Percentiles rank a stretch among this genome's conserved stretches.
phyloP scores from a whole-genome alignment of 2,888 invertebrate species.

The Lycophotia porphyrea region DNA sequence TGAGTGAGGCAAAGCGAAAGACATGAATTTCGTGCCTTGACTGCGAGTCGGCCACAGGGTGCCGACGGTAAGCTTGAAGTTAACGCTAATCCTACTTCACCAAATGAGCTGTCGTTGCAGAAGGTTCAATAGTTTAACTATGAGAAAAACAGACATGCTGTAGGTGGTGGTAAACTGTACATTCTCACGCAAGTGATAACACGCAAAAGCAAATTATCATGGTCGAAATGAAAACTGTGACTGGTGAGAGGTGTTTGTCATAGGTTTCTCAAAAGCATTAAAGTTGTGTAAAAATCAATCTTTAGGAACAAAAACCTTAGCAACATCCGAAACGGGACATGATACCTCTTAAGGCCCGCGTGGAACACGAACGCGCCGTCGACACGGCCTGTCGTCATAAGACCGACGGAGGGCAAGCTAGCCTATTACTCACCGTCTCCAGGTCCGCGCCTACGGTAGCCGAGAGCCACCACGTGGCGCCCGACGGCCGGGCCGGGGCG shows the following conservation, averaged over 20 bases:
- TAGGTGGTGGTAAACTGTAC: background rate
- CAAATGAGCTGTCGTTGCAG: background rate
- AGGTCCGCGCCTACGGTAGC: no score
- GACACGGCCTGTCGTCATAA: no score
- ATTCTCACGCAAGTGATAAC: background rate
- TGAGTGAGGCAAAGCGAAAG: constrained; percentile 7
- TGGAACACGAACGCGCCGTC: no score
- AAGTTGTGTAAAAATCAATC: background rate
- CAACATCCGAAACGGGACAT: background rate
- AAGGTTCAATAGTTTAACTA: background rate
- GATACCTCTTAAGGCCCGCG: no score
- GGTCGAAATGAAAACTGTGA: background rate
- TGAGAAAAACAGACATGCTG: background rate
- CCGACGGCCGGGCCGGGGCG: no score
- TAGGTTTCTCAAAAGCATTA: background rate
- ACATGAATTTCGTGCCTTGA: constrained; percentile 26
- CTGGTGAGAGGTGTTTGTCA: background rate
- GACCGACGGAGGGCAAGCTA: no score
- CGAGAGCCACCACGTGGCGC: no score
- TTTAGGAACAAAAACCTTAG: background rate
- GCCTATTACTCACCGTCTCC: no score
- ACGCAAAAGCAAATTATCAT: background rate
- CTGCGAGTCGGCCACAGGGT: constrained; percentile 6
- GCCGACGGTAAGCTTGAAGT: constrained; percentile 18
- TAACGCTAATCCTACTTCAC: constrained; percentile 14